A percentile compares a stretch with the other conserved stretches of the same genome.
These are phyloP conservation scores for Portunus trituberculatus DNA, from an alignment of 1,140 invertebrate genomes.

Conservation along the genomic window DNA sequence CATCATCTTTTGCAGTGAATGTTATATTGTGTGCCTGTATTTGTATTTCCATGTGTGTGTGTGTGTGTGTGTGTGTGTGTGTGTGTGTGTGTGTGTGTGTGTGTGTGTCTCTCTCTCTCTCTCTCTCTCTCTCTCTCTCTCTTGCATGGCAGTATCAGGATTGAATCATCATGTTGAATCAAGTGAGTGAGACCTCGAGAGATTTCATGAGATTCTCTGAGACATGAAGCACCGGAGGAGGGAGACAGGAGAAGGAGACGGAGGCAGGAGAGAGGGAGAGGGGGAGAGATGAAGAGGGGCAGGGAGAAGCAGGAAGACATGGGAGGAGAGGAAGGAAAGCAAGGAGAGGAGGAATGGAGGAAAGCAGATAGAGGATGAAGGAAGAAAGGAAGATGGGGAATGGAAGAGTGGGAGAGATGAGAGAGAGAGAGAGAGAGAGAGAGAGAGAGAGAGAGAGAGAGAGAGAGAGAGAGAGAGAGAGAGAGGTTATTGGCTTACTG, in stretches of 20 bases:
- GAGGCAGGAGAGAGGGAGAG: background rate
- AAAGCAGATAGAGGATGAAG: background rate
- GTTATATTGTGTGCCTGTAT: no score
- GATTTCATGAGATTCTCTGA: background rate
- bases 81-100: background rate
- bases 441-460: background rate
- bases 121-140: constrained; percentile 5
- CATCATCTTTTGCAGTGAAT: no score
- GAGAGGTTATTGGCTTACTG: background rate
- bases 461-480: background rate
- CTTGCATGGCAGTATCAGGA: background rate
- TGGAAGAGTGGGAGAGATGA: background rate
- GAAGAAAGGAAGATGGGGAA: background rate
- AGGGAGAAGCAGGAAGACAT: background rate
- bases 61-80: background rate
- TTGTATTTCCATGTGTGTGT: background rate
- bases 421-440: background rate
- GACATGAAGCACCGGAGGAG: background rate
- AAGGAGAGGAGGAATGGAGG: background rate
- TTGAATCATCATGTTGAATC: constrained; percentile 3
- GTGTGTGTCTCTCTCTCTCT: background rate
- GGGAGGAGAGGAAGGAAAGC: background rate
- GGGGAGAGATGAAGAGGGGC: background rate
- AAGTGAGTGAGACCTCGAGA: background rate
- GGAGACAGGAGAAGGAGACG: background rate